Evolutionary conservation across 2,113 vertebrate genomes (phyloP).

Genomic region (Sinocyclocheilus rhinocerous): DNA sequence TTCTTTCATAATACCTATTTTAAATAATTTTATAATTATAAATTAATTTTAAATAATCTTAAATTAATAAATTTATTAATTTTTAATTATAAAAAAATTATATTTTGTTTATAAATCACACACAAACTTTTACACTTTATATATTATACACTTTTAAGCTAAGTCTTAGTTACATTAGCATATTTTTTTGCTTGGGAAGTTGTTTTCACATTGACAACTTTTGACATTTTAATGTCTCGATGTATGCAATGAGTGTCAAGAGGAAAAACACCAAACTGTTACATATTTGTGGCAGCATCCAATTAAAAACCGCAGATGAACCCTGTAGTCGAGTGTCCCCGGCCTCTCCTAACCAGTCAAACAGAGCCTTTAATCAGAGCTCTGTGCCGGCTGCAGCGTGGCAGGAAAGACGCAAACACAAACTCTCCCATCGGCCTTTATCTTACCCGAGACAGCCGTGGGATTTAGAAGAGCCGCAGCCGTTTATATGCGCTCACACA

Average conservation of each 20-base stretch:
- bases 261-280: constrained; percentile 1
- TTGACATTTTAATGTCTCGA: background rate
- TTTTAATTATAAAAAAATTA: background rate
- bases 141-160: background rate
- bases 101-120: background rate
- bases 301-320: background rate
- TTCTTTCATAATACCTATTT: background rate
- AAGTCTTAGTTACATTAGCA: background rate
- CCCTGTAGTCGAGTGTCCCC: background rate
- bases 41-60: too few relatives aligned
- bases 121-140: background rate
- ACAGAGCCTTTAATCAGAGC: constrained; percentile 45
- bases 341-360: constrained; percentile 19
- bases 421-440: constrained; percentile 38
- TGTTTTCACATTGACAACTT: background rate
- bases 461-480: constrained; percentile 23
- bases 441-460: constrained; percentile 30
- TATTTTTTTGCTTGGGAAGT: background rate
- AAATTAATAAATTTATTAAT: background rate
- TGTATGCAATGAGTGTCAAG: background rate
- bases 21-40: background rate
- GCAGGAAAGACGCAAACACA: constrained; percentile 26
- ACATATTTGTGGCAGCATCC: background rate
- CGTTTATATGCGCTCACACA: background rate
- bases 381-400: background rate